Conservation (phyloP, 2,113 vertebrate species). For the Cynoglossus semilaevis region DNA sequence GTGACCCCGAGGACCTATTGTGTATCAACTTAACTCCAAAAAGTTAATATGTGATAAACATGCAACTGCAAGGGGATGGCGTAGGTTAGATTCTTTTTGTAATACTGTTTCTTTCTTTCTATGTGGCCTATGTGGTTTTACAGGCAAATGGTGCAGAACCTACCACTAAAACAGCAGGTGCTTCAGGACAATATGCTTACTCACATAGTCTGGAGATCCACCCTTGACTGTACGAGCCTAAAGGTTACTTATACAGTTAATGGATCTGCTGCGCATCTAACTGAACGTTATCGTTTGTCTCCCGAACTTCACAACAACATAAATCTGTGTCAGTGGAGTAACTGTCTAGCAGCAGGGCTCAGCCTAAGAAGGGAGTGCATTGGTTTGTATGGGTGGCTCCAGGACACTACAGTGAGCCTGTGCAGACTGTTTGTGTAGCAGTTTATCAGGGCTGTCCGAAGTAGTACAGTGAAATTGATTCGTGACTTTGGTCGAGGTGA, state of each 20-base stretch:
- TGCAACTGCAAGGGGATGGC: too few species aligned
- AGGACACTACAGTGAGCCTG: constrained; percentile 11
- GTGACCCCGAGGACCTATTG: too few species aligned
- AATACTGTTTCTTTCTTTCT: neutral
- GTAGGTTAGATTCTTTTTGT: neutral
- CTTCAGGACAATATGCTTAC: constrained; percentile 34
- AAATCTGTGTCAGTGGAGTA: constrained; percentile 53
- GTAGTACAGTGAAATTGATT: neutral
- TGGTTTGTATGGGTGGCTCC: constrained; percentile 13
- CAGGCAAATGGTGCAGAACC: neutral
- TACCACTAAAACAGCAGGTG: constrained; percentile 14
- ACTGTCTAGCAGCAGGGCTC: constrained; percentile 20
- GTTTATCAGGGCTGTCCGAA: too few species aligned
- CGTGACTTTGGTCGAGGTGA: neutral
- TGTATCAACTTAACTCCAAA: too few species aligned
- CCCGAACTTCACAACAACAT: constrained; percentile 9
- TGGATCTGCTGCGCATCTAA: neutral
- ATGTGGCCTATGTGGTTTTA: constrained; percentile 9
- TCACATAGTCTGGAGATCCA: constrained; percentile 26
- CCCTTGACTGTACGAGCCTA: constrained; percentile 2
- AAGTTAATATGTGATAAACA: too few species aligned
- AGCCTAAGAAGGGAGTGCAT: constrained; percentile 11
- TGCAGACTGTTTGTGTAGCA: constrained; percentile 3
- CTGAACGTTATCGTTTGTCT: neutral
- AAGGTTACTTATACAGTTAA: constrained; percentile 5